Conservation (phyloP, 1,140 invertebrate genomes). For the Metopolophium dirhodum region DNA sequence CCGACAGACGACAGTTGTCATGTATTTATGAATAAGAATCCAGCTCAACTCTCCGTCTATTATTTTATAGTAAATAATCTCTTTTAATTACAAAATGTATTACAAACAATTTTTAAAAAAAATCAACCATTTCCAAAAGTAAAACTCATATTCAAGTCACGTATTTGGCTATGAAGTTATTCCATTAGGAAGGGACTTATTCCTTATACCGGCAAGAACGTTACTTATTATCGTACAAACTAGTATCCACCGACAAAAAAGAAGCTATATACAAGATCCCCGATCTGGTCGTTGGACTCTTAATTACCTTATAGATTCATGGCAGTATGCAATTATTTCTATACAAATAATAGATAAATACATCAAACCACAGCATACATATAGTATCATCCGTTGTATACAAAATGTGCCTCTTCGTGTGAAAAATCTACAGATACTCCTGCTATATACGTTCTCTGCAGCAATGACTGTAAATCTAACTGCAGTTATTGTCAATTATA, state of each 20-base stretch:
- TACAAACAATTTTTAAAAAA: not conserved
- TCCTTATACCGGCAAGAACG: not conserved
- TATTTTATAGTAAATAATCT: not conserved
- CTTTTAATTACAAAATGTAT: not conserved
- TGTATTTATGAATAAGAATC: not conserved
- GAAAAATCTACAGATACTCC: too few relatives aligned
- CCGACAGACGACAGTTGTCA: not conserved
- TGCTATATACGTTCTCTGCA: too few relatives aligned
- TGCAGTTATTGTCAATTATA: too few relatives aligned
- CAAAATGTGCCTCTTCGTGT: too few relatives aligned
- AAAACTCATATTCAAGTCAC: not conserved
- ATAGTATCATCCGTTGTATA: too few relatives aligned
- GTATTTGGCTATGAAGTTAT: not conserved
- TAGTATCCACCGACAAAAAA: not conserved
- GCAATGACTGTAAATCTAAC: too few relatives aligned
- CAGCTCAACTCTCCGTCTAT: not conserved
- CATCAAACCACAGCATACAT: too few relatives aligned
- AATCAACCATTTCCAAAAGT: not conserved
- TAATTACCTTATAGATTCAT: not conserved
- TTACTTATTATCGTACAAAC: not conserved
- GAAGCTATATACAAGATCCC: not conserved
- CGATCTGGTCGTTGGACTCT: not conserved
- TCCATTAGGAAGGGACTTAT: conserved; percentile 3
- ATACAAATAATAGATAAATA: too few relatives aligned
- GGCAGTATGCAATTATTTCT: too few relatives aligned